Conservation (phyloP, 2,113 vertebrate genomes). For the Rousettus leschenaultii region DNA sequence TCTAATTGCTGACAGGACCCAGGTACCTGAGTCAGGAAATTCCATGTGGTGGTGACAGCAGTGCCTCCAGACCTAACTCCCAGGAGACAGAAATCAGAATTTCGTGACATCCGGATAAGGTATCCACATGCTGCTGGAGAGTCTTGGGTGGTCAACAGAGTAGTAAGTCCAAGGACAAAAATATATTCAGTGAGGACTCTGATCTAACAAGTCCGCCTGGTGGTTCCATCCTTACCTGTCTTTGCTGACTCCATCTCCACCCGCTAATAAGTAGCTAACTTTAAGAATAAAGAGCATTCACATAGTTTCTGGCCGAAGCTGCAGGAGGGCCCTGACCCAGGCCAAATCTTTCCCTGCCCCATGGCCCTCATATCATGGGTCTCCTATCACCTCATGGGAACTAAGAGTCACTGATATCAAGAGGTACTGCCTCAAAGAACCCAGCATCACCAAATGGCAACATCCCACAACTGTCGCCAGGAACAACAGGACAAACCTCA, state of each 20-base stretch:
- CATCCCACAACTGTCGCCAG: background rate
- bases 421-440: background rate
- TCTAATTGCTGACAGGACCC: background rate
- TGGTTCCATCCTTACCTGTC: background rate
- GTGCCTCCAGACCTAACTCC: background rate
- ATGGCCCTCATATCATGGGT: background rate
- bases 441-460: background rate
- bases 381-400: background rate
- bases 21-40: background rate
- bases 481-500: background rate
- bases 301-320: background rate
- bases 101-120: background rate
- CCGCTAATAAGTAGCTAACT: background rate
- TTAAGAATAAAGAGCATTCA: background rate
- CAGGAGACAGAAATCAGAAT: background rate
- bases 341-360: background rate
- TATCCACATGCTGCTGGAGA: background rate
- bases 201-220: background rate
- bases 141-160: background rate
- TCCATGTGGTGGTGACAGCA: background rate
- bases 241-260: background rate
- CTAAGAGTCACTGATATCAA: background rate
- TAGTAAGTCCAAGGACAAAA: background rate
- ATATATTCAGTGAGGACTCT: background rate
- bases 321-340: background rate